These are phyloP conservation scores for Pheosia tremula DNA, from an alignment of 2,888 invertebrate genomes.

Conservation along the genomic window DNA sequence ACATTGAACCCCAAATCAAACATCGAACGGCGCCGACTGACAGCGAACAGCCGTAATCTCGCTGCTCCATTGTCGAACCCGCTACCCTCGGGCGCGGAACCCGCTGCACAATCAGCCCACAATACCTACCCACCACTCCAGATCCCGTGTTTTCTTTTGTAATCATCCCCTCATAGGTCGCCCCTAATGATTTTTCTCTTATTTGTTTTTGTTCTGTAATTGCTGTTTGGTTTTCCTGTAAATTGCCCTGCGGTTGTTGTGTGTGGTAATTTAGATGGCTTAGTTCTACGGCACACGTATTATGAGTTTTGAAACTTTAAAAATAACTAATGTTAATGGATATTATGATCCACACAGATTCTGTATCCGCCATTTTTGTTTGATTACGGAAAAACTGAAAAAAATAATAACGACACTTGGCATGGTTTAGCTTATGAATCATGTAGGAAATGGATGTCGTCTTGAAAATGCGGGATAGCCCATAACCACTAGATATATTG, in stretches of 20 bases:
- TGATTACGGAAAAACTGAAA: no score
- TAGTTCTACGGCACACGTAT: conserved; percentile 10
- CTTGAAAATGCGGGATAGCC: no score
- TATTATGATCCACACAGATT: no score
- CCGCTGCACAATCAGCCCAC: conserved; percentile 56
- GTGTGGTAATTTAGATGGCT: conserved; percentile 45
- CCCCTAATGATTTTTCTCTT: conserved; percentile 79
- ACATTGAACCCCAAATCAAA: conserved; percentile 42
- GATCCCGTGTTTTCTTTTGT: conserved; percentile 71
- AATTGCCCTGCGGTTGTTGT: conserved; percentile 73
- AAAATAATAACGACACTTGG: no score
- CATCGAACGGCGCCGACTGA: conserved; percentile 43
- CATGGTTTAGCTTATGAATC: no score
- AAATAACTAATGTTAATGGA: no score
- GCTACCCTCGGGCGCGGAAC: conserved; percentile 59
- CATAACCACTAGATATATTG: no score
- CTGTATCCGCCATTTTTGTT: no score
- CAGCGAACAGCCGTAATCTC: conserved; percentile 75
- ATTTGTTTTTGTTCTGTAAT: conserved; percentile 83
- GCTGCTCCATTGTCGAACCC: conserved; percentile 67
- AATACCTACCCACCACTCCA: conserved; percentile 63
- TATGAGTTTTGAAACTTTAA: not conserved
- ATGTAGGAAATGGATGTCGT: no score
- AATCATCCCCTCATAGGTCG: conserved; percentile 59
- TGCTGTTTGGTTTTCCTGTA: conserved; percentile 80